A percentile compares a stretch with the other conserved stretches of the same genome.
These are phyloP conservation scores for Rhogogaster chlorosoma DNA, from an alignment of 2,888 invertebrate species.

Conservation along the genomic window DNA sequence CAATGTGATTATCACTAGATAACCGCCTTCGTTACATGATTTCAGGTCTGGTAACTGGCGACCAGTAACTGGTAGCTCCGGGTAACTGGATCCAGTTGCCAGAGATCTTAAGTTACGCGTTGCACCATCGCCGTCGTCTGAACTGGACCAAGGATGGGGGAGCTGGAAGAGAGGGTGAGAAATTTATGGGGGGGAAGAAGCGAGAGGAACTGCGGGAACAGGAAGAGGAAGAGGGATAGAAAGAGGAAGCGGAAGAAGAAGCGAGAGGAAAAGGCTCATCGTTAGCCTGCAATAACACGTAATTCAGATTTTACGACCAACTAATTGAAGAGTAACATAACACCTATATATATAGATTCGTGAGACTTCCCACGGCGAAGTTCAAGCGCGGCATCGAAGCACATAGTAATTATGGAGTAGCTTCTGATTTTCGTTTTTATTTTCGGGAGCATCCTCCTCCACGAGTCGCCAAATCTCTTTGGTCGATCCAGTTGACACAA, in stretches of 20 bases:
- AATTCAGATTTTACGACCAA: conserved; percentile 7
- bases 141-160: conserved; percentile 25
- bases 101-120: conserved; percentile 16
- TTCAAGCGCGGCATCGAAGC: neutral
- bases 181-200: neutral
- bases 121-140: neutral
- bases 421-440: neutral
- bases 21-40: conserved; percentile 20
- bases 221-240: neutral
- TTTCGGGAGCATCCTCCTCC: neutral
- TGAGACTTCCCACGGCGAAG: neutral
- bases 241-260: neutral
- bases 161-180: no score
- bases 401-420: neutral
- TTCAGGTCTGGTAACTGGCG: conserved; percentile 31
- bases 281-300: neutral
- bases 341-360: neutral
- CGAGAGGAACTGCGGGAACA: neutral
- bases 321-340: conserved; percentile 10
- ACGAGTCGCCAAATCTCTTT: neutral
- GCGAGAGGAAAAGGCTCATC: neutral
- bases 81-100: conserved; percentile 7
- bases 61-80: neutral
- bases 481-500: neutral
- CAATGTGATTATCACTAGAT: neutral